Conservation (phyloP, 2,797 vertebrate genomes). For the Toxotes lorentzi region DNA sequence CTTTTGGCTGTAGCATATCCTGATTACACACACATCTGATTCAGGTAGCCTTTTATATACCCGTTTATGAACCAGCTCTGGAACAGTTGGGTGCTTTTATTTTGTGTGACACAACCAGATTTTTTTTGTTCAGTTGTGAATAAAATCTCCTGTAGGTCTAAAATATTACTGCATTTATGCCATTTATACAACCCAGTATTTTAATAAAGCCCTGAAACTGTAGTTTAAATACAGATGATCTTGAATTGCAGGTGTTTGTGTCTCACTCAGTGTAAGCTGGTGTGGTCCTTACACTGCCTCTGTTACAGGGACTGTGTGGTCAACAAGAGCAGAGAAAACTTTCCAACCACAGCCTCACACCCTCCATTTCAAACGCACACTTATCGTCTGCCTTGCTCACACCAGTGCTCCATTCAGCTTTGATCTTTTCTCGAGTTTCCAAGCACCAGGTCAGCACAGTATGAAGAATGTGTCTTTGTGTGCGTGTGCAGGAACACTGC, state of each 20-base stretch:
- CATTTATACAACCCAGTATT: not conserved
- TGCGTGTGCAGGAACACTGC: not conserved
- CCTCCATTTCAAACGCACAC: not conserved
- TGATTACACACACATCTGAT: not conserved
- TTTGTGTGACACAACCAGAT: too few relatives aligned
- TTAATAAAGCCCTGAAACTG: not conserved
- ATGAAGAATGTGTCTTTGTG: not conserved
- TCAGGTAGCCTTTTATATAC: not conserved
- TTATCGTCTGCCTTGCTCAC: not conserved
- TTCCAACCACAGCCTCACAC: constrained; percentile 71
- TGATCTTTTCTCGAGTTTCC: constrained; percentile 24
- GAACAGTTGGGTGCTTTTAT: too few relatives aligned
- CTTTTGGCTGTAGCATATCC: not conserved
- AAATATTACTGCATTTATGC: too few relatives aligned
- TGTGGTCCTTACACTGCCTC: constrained; percentile 10
- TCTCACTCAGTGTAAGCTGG: not conserved
- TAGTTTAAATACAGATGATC: not conserved
- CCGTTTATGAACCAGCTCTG: not conserved
- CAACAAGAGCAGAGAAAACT: constrained; percentile 38
- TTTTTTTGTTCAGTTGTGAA: not conserved
- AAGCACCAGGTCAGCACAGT: constrained; percentile 28
- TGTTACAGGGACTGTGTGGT: constrained; percentile 56
- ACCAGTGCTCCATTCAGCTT: not conserved
- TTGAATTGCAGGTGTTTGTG: constrained; percentile 32
- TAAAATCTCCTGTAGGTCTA: too few relatives aligned